Evolutionary conservation across 2,888 invertebrate genomes (phyloP).

Genomic region (Nomada ruficornis): DNA sequence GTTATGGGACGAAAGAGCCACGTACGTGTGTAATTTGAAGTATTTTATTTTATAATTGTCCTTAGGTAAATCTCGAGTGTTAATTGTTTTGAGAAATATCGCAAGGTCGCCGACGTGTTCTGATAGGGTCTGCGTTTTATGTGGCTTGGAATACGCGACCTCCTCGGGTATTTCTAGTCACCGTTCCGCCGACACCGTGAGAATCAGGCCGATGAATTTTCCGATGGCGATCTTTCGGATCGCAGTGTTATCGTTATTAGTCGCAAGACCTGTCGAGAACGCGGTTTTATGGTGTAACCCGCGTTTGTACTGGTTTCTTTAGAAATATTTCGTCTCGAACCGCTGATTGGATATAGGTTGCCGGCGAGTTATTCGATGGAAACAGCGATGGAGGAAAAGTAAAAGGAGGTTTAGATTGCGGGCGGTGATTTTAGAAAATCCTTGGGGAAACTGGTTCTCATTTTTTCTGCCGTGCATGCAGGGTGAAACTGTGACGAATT

Average conservation of each 20-base stretch:
- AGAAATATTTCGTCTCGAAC: slow-evolving; percentile 1
- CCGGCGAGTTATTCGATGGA: background rate
- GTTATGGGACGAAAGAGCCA: too few species aligned
- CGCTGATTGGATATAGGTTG: background rate
- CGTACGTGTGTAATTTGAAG: too few species aligned
- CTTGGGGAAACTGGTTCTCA: background rate
- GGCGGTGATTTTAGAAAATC: background rate
- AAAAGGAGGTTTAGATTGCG: background rate
- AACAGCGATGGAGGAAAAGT: background rate
- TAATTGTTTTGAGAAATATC: slow-evolving; percentile 58
- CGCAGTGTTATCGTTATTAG: slow-evolving; percentile 32
- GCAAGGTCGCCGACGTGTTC: slow-evolving; percentile 30
- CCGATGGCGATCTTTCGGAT: slow-evolving; percentile 27
- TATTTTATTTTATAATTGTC: too few species aligned
- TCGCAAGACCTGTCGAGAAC: slow-evolving; percentile 12
- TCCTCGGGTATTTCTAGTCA: slow-evolving; percentile 32
- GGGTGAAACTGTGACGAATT: background rate
- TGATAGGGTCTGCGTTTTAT: slow-evolving; percentile 50
- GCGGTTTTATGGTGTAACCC: background rate
- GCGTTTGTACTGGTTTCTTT: background rate
- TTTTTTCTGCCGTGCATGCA: background rate
- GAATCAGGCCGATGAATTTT: slow-evolving; percentile 58
- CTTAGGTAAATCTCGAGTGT: slow-evolving; percentile 31
- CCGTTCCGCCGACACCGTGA: slow-evolving; percentile 34
- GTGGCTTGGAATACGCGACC: slow-evolving; percentile 38